Percentiles rank a stretch among this genome's conserved stretches.
phyloP scores from a whole-genome alignment of 2,113 vertebrate species.

The Dendropsophus ebraccatus region DNA sequence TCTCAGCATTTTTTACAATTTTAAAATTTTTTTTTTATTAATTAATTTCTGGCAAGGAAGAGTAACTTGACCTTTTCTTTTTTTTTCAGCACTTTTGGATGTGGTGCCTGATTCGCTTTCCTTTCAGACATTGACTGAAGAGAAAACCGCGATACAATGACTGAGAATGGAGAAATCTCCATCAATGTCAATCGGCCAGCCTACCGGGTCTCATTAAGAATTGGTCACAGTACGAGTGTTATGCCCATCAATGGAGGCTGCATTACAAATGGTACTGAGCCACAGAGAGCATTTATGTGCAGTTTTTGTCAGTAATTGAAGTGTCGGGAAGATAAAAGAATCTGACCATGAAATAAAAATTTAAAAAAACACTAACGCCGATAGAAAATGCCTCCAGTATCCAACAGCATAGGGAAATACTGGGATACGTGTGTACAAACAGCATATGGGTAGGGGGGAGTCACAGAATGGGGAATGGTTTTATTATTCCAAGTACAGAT shows the following conservation, averaged over 20 bases:
- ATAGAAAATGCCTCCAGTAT: background rate
- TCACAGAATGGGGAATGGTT: background rate
- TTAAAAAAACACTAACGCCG: slow-evolving; percentile 56
- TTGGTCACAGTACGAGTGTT: slow-evolving; percentile 48
- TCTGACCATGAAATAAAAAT: slow-evolving; percentile 68
- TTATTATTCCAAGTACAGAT: background rate
- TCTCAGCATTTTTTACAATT: slow-evolving; percentile 1
- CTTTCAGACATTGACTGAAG: slow-evolving; percentile 59
- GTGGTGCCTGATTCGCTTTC: slow-evolving; percentile 58
- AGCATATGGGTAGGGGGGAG: background rate
- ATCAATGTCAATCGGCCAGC: slow-evolving; percentile 59
- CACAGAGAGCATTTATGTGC: slow-evolving; percentile 61
- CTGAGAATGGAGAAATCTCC: slow-evolving; percentile 62
- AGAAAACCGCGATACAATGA: slow-evolving; percentile 57
- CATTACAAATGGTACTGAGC: slow-evolving; percentile 64
- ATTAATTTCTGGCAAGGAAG: slow-evolving; percentile 57
- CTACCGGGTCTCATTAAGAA: slow-evolving; percentile 66
- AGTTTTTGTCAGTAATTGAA: slow-evolving; percentile 69
- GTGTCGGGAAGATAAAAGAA: slow-evolving; percentile 69
- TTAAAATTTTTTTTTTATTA: slow-evolving; percentile 37
- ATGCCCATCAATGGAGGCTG: slow-evolving; percentile 54
- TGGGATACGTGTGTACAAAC: background rate
- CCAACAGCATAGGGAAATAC: background rate
- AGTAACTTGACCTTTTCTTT: slow-evolving; percentile 62
- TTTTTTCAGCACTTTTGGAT: slow-evolving; percentile 48